Conservation (phyloP, 2,888 invertebrate species). For the Melitaea athalia region DNA sequence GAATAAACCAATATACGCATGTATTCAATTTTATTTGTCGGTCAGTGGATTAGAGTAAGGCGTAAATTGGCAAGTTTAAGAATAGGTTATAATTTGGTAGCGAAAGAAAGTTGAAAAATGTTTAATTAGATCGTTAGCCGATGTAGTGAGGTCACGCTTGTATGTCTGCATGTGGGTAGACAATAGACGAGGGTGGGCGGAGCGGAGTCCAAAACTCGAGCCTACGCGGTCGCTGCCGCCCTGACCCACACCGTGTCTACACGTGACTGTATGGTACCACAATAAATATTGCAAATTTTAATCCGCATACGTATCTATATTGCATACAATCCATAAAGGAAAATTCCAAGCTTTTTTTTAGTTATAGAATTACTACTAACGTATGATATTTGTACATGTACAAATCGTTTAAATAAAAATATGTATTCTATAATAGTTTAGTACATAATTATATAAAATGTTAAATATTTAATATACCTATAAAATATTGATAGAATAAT, state of each 20-base stretch:
- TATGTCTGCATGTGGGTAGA: conserved; percentile 66
- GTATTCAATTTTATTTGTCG: neutral
- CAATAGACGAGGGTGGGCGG: conserved; percentile 70
- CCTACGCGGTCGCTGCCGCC: conserved; percentile 58
- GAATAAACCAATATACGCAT: neutral
- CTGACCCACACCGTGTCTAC: conserved; percentile 16
- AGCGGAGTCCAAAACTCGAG: conserved; percentile 63
- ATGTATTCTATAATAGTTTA: neutral
- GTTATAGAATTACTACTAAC: no score
- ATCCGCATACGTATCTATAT: neutral
- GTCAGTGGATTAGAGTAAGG: neutral
- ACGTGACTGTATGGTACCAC: conserved; percentile 14
- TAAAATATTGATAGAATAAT: no score
- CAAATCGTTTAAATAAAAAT: neutral
- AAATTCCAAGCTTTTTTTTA: no score
- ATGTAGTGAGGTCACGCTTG: conserved; percentile 68
- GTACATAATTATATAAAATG: neutral
- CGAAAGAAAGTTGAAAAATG: conserved; percentile 35
- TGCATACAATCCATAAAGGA: no score
- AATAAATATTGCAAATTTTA: conserved; percentile 18
- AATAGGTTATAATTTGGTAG: conserved; percentile 27
- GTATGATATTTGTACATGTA: neutral
- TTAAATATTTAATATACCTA: neutral
- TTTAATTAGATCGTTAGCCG: conserved; percentile 57
- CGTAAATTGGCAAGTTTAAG: neutral